Conservation (phyloP, 2,113 vertebrate species). For the Ariopsis seemanni region DNA sequence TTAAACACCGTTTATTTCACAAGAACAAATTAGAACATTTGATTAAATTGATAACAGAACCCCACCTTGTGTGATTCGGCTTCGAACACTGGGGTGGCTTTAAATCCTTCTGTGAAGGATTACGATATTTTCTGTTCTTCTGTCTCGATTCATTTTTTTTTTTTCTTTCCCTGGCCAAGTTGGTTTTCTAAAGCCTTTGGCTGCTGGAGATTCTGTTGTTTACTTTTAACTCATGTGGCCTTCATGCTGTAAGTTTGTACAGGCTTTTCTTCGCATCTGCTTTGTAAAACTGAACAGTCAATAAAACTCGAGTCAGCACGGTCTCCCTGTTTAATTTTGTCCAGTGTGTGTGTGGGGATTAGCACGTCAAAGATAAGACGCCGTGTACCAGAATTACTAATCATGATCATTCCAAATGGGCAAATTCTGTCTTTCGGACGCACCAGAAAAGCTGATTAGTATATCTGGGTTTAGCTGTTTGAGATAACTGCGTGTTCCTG, state of each 20-base stretch:
- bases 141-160: slow-evolving; percentile 13
- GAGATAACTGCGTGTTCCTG: not conserved
- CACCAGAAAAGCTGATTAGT: not conserved
- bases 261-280: slow-evolving; percentile 58
- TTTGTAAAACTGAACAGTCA: slow-evolving; percentile 67
- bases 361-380: not conserved
- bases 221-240: slow-evolving; percentile 60
- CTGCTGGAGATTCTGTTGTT: slow-evolving; percentile 49
- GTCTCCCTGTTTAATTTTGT: not conserved
- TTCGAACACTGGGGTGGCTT: slow-evolving; percentile 53
- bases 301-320: slow-evolving; percentile 63
- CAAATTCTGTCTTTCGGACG: not conserved
- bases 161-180: slow-evolving; percentile 36
- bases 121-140: slow-evolving; percentile 46
- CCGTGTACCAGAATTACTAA: not conserved
- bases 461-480: not conserved
- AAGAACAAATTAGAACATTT: slow-evolving; percentile 49
- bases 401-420: not conserved
- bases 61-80: slow-evolving; percentile 56
- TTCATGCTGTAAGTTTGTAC: slow-evolving; percentile 64
- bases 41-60: slow-evolving; percentile 47
- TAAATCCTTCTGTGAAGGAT: slow-evolving; percentile 78
- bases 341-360: not conserved
- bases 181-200: slow-evolving; percentile 26
- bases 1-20: slow-evolving; percentile 43